Conservation (phyloP, 2,113 vertebrate species). For the Ameiurus melas region DNA sequence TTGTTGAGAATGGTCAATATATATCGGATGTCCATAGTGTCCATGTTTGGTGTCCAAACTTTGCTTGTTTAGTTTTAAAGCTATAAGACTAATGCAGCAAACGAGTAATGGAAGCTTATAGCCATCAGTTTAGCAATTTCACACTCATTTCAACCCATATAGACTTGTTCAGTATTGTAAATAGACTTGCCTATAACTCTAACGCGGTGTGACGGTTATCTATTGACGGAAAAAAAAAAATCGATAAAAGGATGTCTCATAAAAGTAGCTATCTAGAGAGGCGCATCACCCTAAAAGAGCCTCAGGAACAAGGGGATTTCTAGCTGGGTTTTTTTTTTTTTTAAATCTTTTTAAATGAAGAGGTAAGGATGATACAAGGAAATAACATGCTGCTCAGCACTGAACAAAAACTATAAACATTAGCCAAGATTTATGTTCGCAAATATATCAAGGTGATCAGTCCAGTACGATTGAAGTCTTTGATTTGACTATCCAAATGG, state of each 20-base stretch:
- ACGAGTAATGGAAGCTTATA: background rate
- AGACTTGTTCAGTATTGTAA: background rate
- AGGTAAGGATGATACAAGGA: background rate
- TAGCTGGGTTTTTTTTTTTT: background rate
- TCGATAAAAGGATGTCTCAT: background rate
- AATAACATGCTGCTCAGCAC: background rate
- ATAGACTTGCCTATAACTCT: background rate
- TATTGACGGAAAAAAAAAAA: background rate
- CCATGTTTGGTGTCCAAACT: background rate
- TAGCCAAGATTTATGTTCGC: background rate
- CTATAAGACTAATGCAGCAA: background rate
- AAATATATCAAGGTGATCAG: background rate
- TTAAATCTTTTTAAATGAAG: background rate
- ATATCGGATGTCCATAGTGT: background rate
- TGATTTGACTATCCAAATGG: background rate
- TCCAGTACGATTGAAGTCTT: background rate
- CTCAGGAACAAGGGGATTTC: background rate
- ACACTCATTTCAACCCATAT: background rate
- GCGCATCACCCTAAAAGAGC: background rate
- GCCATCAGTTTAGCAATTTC: background rate
- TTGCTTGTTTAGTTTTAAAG: background rate
- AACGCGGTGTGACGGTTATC: background rate
- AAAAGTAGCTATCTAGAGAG: background rate
- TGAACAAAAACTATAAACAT: background rate
- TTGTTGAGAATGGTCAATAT: background rate